These are phyloP conservation scores for Embiotoca jacksoni DNA, from an alignment of 2,113 vertebrate genomes.

Conservation along the genomic window DNA sequence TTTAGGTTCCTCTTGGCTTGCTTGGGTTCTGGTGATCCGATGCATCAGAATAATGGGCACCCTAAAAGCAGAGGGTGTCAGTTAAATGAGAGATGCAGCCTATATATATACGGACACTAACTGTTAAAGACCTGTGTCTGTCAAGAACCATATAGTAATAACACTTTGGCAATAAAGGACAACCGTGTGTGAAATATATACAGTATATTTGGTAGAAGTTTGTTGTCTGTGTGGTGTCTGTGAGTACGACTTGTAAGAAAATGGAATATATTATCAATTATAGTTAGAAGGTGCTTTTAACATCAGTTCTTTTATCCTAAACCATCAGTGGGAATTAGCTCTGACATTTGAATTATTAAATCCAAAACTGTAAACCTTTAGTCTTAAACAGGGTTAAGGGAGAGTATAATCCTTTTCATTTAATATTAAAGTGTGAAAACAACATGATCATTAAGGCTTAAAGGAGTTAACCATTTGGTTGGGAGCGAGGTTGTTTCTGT, in stretches of 20 bases:
- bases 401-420: slow-evolving; percentile 35
- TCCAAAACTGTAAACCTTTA: slow-evolving; percentile 26
- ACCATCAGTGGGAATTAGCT: slow-evolving; percentile 25
- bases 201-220: neutral
- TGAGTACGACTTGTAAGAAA: neutral
- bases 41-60: slow-evolving; percentile 23
- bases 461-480: neutral
- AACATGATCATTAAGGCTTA: neutral
- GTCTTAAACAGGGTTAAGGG: slow-evolving; percentile 24
- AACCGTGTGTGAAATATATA: slow-evolving; percentile 33
- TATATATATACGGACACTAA: slow-evolving; percentile 28
- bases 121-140: slow-evolving; percentile 29
- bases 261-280: slow-evolving; percentile 1
- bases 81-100: slow-evolving; percentile 25
- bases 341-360: slow-evolving; percentile 27
- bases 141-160: slow-evolving; percentile 37
- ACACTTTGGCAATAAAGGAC: slow-evolving; percentile 34
- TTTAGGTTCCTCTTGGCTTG: slow-evolving; percentile 17
- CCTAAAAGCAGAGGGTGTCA: slow-evolving; percentile 21
- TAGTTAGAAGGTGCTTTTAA: neutral
- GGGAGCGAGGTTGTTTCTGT: neutral
- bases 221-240: neutral
- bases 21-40: slow-evolving; percentile 11
- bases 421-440: slow-evolving; percentile 4
- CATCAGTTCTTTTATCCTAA: slow-evolving; percentile 27